Conservation (phyloP, 2,113 vertebrate species). For the Rhinoderma darwinii region DNA sequence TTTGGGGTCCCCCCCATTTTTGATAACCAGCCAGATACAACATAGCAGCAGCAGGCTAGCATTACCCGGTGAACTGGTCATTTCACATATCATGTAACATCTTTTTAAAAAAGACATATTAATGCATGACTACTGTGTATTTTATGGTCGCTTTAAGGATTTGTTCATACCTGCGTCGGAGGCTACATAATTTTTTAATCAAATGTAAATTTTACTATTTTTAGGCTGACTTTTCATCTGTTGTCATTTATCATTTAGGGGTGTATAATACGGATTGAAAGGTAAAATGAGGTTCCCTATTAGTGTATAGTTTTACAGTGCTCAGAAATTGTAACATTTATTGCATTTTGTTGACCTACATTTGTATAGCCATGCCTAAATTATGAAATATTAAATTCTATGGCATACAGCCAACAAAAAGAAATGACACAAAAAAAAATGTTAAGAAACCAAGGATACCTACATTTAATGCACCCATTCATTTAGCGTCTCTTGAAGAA, state of each 20-base stretch:
- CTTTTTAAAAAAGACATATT: too few species aligned
- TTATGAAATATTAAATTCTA: background rate
- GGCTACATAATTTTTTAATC: too few species aligned
- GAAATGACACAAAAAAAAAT: constrained; percentile 15
- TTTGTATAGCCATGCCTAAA: background rate
- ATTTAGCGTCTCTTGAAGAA: constrained; percentile 55
- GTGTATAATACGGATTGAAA: background rate
- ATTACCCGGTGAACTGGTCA: too few species aligned
- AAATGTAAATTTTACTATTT: background rate
- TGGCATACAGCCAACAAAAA: background rate
- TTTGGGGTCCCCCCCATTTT: too few species aligned
- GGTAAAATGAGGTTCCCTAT: background rate
- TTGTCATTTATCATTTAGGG: background rate
- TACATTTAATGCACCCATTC: background rate
- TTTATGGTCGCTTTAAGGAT: too few species aligned
- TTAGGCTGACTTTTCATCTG: background rate
- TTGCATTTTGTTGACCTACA: background rate
- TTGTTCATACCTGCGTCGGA: too few species aligned
- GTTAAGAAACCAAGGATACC: background rate
- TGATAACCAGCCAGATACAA: too few species aligned
- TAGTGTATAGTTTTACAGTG: background rate
- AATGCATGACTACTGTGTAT: too few species aligned
- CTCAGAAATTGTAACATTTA: background rate
- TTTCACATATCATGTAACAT: too few species aligned
- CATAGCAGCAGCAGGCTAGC: too few species aligned